phyloP scores from a whole-genome alignment of 2,888 invertebrate genomes.

The Rhodophaea formosa region DNA sequence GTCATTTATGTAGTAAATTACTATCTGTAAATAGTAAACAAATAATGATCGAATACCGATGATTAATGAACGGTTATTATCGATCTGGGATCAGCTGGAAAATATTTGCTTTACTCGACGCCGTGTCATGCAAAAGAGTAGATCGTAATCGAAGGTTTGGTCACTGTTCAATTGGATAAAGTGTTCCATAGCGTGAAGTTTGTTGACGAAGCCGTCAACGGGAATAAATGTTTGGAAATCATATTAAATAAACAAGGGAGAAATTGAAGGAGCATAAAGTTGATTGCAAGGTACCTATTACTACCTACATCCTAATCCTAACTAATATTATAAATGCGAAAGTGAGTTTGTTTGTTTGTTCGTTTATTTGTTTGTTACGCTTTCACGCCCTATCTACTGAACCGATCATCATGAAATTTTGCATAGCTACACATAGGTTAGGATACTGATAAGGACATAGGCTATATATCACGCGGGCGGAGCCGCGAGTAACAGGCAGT shows the following conservation, averaged over 20 bases:
- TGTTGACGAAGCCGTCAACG: neutral
- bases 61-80: slow-evolving; percentile 1
- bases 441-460: too few species aligned
- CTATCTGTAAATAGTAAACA: neutral
- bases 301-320: too few species aligned
- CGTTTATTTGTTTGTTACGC: too few species aligned
- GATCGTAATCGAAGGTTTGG: neutral
- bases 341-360: too few species aligned
- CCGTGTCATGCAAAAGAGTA: neutral
- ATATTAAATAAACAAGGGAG: neutral
- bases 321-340: too few species aligned
- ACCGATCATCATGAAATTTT: too few species aligned
- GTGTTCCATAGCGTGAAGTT: neutral
- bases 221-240: neutral
- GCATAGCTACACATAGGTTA: too few species aligned
- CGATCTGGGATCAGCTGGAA: neutral
- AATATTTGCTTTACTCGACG: neutral
- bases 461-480: too few species aligned
- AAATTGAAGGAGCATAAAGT: neutral
- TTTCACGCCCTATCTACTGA: too few species aligned
- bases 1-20: neutral
- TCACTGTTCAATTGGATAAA: neutral
- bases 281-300: too few species aligned
- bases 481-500: too few species aligned
- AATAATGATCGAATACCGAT: neutral